phyloP scores from a whole-genome alignment of 2,113 vertebrate species.

The Erinaceus europaeus region DNA sequence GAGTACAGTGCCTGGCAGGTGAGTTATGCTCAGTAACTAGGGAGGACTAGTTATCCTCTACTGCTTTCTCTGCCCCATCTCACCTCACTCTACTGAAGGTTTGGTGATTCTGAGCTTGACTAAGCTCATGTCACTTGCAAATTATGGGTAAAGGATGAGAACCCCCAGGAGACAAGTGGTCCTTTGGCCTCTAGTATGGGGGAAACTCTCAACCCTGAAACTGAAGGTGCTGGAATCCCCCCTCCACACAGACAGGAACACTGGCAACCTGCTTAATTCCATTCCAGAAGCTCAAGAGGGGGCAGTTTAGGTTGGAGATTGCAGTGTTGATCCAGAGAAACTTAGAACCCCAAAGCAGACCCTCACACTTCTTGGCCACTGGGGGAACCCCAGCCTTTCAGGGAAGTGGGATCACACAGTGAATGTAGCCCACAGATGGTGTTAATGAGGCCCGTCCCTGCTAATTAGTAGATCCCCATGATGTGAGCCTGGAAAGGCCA shows the following conservation, averaged over 20 bases:
- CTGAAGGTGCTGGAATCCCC: not conserved
- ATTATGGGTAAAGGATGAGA: not conserved
- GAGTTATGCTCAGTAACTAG: no score
- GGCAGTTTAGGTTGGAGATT: not conserved
- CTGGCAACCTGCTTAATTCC: no score
- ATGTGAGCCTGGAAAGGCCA: conserved; percentile 73
- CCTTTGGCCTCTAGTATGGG: not conserved
- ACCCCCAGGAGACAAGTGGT: not conserved
- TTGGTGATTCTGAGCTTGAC: not conserved
- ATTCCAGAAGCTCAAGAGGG: not conserved
- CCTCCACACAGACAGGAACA: not conserved
- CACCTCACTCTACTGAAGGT: not conserved
- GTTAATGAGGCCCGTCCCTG: conserved; percentile 75
- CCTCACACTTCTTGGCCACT: not conserved
- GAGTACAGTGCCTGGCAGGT: not conserved
- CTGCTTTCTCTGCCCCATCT: not conserved
- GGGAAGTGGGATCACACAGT: not conserved
- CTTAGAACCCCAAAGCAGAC: not conserved
- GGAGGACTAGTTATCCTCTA: no score
- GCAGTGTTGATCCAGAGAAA: not conserved
- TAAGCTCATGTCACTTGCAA: not conserved
- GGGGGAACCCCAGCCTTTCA: not conserved
- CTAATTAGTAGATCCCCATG: conserved; percentile 81
- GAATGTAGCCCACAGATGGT: conserved; percentile 75
- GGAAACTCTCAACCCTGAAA: not conserved